Conservation (phyloP, 2,113 vertebrate species). For the Grantiella picta region DNA sequence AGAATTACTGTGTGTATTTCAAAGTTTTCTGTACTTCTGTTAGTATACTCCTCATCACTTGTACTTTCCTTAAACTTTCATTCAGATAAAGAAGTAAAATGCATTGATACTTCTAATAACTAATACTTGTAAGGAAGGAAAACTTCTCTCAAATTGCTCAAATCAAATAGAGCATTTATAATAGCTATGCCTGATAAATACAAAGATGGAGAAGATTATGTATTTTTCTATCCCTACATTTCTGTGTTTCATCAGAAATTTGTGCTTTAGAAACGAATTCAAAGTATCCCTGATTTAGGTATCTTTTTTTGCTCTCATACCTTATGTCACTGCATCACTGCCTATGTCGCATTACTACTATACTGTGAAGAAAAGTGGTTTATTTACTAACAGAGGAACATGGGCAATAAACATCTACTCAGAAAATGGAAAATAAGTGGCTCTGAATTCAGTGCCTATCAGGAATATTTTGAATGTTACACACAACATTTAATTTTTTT, state of each 20-base stretch:
- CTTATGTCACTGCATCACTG: not conserved
- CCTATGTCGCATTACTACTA: not conserved
- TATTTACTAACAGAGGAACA: not conserved
- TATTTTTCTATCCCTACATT: not conserved
- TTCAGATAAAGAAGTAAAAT: not conserved
- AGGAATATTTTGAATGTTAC: slow-evolving; percentile 13
- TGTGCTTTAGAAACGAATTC: not conserved
- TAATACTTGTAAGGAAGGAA: not conserved
- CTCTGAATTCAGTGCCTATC: not conserved
- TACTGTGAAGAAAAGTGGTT: not conserved
- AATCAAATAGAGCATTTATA: not conserved
- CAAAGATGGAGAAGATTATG: not conserved
- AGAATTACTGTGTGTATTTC: not conserved
- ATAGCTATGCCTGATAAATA: not conserved
- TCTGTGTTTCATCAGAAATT: not conserved
- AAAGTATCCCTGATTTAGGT: not conserved
- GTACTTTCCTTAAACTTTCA: not conserved
- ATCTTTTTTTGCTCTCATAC: not conserved
- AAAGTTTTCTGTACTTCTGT: not conserved
- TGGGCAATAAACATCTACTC: not conserved
- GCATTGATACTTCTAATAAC: not conserved
- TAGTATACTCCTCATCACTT: not conserved
- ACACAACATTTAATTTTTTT: slow-evolving; percentile 9
- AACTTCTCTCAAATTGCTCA: not conserved
- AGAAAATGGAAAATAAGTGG: slow-evolving; percentile 8